A percentile compares a stretch with the other conserved stretches of the same genome.
phyloP scores from a whole-genome alignment of 1,140 invertebrate genomes.

The Andrena cerasifolii region DNA sequence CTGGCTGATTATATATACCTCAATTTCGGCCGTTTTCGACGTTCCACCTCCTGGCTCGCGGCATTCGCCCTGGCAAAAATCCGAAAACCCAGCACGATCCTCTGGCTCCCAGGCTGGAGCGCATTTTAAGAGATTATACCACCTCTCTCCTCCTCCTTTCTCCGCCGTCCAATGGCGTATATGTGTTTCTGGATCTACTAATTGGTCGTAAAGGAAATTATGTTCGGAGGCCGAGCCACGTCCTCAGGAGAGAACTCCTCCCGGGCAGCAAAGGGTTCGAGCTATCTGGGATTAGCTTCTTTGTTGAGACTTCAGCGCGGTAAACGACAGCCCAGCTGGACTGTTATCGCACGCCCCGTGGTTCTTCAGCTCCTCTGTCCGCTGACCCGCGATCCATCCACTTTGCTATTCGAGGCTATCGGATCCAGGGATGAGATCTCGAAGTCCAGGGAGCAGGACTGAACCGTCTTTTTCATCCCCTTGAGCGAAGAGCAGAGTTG shows the following conservation, averaged over 20 bases:
- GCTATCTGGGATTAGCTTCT: slow-evolving; percentile 44
- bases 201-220: slow-evolving; percentile 72
- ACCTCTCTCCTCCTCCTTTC: slow-evolving; percentile 14
- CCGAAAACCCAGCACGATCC: slow-evolving; percentile 27
- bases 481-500: background rate
- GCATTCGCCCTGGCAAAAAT: slow-evolving; percentile 37
- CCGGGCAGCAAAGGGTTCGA: background rate
- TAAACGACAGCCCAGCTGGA: background rate
- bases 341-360: background rate
- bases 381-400: too few relatives aligned
- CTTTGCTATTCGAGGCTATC: too few relatives aligned
- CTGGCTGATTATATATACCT: slow-evolving; percentile 71
- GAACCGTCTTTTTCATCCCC: background rate
- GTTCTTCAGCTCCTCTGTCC: too few relatives aligned
- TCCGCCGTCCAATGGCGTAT: slow-evolving; percentile 32
- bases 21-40: slow-evolving; percentile 50
- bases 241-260: slow-evolving; percentile 31
- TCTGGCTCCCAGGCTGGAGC: slow-evolving; percentile 49
- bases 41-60: slow-evolving; percentile 33
- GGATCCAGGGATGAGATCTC: too few relatives aligned
- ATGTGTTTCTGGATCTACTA: slow-evolving; percentile 71
- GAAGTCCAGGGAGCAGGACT: background rate
- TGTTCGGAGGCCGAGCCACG: slow-evolving; percentile 48
- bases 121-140: slow-evolving; percentile 58
- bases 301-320: slow-evolving; percentile 37